phyloP scores from a whole-genome alignment of 2,113 vertebrate species.

The Orycteropus afer region DNA sequence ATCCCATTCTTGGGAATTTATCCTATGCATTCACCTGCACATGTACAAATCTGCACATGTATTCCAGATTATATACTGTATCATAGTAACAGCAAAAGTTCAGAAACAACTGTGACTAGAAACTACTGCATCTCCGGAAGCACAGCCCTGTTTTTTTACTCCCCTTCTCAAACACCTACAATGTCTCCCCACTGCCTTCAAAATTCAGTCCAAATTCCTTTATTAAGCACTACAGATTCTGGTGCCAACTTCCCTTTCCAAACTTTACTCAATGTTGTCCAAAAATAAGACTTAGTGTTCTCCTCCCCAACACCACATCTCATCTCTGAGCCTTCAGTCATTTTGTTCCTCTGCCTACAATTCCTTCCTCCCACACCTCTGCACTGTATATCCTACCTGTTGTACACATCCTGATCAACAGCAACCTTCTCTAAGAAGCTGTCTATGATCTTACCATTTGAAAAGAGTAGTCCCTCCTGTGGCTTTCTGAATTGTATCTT shows the following conservation, averaged over 20 bases:
- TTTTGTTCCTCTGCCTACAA: neutral
- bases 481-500: neutral
- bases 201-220: neutral
- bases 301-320: neutral
- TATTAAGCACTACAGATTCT: neutral
- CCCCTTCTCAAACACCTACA: neutral
- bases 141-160: neutral
- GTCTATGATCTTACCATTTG: neutral
- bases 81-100: neutral
- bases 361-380: too few species aligned
- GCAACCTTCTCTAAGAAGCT: neutral
- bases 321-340: neutral
- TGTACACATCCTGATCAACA: neutral
- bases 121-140: neutral
- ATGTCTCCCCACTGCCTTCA: neutral
- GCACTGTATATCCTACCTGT: neutral
- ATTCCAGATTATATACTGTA: neutral
- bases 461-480: neutral
- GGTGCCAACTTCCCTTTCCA: neutral
- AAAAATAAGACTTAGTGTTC: neutral
- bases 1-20: neutral
- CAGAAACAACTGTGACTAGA: neutral
- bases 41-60: neutral
- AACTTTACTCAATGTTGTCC: neutral
- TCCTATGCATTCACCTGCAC: accelerated